Evolutionary conservation across 2,888 invertebrate genomes (phyloP).

Genomic region (Noctua pronuba): DNA sequence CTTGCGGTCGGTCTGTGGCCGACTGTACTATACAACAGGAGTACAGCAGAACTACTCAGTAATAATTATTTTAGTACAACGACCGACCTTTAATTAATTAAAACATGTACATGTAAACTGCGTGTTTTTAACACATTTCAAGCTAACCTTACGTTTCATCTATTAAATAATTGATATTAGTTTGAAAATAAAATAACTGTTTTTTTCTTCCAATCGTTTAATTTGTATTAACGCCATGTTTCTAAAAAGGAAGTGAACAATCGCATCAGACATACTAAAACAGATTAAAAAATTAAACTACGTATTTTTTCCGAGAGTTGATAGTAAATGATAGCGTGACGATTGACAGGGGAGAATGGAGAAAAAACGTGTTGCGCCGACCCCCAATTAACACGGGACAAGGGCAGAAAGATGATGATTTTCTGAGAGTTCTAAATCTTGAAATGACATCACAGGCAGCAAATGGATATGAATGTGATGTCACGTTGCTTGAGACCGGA

Average conservation of each 20-base stretch:
- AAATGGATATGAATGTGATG: conserved; percentile 75
- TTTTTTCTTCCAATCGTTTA: conserved; percentile 1
- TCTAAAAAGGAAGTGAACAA: conserved; percentile 10
- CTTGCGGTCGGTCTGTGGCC: conserved; percentile 67
- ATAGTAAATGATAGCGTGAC: no score
- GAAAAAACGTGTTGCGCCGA: no score
- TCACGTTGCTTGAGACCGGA: conserved; percentile 74
- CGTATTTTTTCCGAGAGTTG: conserved; percentile 45
- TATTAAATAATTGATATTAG: conserved; percentile 19
- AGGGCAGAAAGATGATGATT: background rate
- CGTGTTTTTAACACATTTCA: conserved; percentile 43
- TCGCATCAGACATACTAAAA: background rate
- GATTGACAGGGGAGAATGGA: no score
- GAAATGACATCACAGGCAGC: conserved; percentile 74
- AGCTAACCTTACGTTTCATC: conserved; percentile 23
- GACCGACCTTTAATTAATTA: conserved; percentile 51
- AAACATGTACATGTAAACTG: conserved; percentile 22
- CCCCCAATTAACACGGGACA: no score
- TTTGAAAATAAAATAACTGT: background rate
- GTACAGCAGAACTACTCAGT: conserved; percentile 30
- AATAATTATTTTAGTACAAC: conserved; percentile 54
- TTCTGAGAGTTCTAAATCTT: conserved; percentile 53
- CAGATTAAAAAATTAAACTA: conserved; percentile 10
- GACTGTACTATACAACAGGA: conserved; percentile 18
- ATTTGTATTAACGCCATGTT: conserved; percentile 1